Base-by-base conservation (phyloP, 2,797 vertebrate species). In the Enoplosus armatus region DNA sequence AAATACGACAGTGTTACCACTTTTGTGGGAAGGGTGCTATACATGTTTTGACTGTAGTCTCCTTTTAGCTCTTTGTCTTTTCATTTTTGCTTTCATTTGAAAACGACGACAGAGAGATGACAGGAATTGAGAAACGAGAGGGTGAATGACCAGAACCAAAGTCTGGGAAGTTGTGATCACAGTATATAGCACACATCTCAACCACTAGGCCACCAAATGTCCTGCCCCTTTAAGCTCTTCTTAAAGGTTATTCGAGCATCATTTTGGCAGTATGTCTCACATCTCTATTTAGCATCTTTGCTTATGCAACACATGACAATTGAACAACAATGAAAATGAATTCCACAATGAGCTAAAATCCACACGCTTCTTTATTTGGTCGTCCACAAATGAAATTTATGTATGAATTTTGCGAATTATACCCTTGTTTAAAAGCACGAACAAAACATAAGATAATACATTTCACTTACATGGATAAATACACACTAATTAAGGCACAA, bases 401-500 rank as follows among this genome's bases (percentile, higher is more conserved):
- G 6, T 16, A 27, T 26, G 24, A 55, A 54, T 27, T 61, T 22
- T 29, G 6, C 3, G 7, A 29, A 26, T 47, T 5, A 50, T 16
- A 18, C n/a, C 27, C 22, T 62, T 8, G 6, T n/a, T 29, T 35
- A 15, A 37, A 59, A 58, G 27, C 50, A n/a, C 20, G 10, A 8
- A 47, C 48, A 39, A 33, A 55, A 50, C 27, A 64, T 3, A 53
- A 10, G 22, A 35, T 18, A 3, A 26, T 31, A 37, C 43, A 60
- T 24, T 20, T 27, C 29, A 41, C 2, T 50, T 27, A 60, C 67
- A 72, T 20, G 24, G 54, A 63, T 53, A 43, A 72, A 70, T 24
- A 33, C 27, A 26, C 29, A 56, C 18, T 50, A 71, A 67, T 76
- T 26, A 37, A 65, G 51, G 56, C 68, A 47, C 29, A 51, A 9